A percentile compares a stretch with the other conserved stretches of the same genome.
Conservation (phyloP, 1,140 invertebrate genomes). For the Branchinecta lynchi region DNA sequence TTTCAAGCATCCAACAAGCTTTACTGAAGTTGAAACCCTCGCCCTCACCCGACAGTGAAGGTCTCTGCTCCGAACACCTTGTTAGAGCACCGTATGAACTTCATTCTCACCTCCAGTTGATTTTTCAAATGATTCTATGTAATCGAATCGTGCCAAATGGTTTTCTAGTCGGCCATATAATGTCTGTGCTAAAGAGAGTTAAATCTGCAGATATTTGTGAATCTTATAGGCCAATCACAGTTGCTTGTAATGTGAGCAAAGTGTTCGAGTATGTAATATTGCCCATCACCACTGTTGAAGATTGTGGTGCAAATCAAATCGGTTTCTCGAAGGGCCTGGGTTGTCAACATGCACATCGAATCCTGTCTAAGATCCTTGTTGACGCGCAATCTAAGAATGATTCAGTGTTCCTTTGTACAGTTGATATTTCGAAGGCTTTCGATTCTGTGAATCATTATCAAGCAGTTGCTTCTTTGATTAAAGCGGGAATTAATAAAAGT, state of each 20-base stretch:
- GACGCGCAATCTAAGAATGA: conserved; percentile 7
- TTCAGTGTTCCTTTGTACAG: conserved; percentile 10
- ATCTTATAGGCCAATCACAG: conserved; percentile 3
- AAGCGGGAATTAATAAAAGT: conserved; percentile 9
- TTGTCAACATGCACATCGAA: conserved; percentile 7
- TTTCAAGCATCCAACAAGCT: conserved; percentile 3
- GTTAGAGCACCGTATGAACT: conserved; percentile 5
- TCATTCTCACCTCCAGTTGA: conserved; percentile 5
- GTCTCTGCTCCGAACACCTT: conserved; percentile 5
- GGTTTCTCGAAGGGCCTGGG: conserved; percentile 4
- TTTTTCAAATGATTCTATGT: conserved; percentile 3
- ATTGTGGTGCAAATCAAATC: conserved; percentile 7
- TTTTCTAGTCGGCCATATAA: conserved; percentile 4
- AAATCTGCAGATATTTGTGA: conserved; percentile 8
- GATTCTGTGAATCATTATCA: conserved; percentile 10
- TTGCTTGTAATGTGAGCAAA: conserved; percentile 7
- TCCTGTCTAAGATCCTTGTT: conserved; percentile 11
- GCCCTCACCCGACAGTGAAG: conserved; percentile 6
- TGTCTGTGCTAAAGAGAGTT: neutral
- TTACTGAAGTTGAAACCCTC: conserved; percentile 3
- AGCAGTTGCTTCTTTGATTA: conserved; percentile 9
- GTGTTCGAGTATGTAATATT: conserved; percentile 2
- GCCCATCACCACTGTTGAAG: conserved; percentile 8
- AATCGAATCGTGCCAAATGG: conserved; percentile 10
- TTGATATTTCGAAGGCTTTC: conserved; percentile 11